Conservation (phyloP, 2,888 invertebrate species). For the Erebia epiphron region DNA sequence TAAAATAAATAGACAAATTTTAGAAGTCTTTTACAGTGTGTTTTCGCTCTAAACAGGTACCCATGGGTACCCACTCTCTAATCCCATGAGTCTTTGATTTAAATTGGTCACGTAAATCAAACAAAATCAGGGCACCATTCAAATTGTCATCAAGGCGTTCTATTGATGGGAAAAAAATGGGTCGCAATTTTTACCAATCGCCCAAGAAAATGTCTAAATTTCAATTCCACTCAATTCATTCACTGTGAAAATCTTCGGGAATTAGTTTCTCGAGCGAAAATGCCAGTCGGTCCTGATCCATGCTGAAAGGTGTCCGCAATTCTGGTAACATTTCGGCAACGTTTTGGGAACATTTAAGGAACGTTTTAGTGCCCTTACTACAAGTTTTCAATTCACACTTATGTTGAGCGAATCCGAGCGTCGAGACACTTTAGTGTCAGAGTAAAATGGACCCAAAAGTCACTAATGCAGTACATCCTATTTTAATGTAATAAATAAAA, state of each 20-base stretch:
- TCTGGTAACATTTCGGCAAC: conserved; percentile 29
- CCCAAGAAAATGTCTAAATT: conserved; percentile 35
- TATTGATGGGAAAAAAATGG: conserved; percentile 18
- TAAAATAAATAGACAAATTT: too few species aligned
- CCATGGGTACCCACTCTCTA: too few species aligned
- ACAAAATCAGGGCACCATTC: conserved; percentile 2
- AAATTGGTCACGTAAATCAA: neutral
- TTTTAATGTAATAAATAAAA: too few species aligned
- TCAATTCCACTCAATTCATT: conserved; percentile 37
- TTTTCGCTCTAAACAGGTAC: too few species aligned
- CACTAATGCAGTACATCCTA: too few species aligned
- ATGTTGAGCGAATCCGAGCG: too few species aligned
- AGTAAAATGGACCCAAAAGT: too few species aligned
- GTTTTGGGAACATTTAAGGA: conserved; percentile 22
- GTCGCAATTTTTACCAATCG: conserved; percentile 23
- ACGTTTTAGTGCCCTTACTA: conserved; percentile 6
- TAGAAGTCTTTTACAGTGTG: too few species aligned
- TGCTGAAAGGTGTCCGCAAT: conserved; percentile 35
- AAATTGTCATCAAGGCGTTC: conserved; percentile 7
- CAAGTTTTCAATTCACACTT: too few species aligned
- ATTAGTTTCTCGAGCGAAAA: conserved; percentile 40
- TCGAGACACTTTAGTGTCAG: too few species aligned
- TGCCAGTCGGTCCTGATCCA: conserved; percentile 34
- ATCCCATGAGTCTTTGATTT: too few species aligned
- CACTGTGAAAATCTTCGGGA: conserved; percentile 39